Evolutionary conservation across 2,113 vertebrate genomes (phyloP).

Genomic region (Picathartes gymnocephalus): DNA sequence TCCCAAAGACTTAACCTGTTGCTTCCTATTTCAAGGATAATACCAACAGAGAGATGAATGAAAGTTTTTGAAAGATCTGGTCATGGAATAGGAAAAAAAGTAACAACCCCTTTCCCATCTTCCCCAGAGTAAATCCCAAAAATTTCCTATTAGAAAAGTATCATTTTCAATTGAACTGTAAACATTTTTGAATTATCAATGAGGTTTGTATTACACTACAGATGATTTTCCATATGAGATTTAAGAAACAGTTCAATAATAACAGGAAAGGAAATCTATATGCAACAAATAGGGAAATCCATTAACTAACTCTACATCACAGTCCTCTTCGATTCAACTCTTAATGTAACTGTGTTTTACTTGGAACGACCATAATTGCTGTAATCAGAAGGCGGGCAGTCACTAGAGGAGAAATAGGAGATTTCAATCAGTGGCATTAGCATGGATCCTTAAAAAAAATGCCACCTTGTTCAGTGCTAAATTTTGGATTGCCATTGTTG

Average conservation of each 20-base stretch:
- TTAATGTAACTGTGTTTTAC: background rate
- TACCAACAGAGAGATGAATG: background rate
- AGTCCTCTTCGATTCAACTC: background rate
- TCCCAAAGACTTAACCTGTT: background rate
- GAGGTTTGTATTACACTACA: background rate
- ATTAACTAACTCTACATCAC: background rate
- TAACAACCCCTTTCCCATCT: background rate
- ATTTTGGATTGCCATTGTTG: background rate
- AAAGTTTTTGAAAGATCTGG: background rate
- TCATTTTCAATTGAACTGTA: background rate
- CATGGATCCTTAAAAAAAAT: background rate
- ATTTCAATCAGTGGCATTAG: background rate
- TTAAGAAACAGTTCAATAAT: background rate
- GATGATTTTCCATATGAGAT: background rate
- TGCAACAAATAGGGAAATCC: background rate
- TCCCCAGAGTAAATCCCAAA: background rate
- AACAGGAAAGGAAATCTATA: background rate
- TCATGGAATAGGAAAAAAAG: background rate
- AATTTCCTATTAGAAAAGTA: background rate
- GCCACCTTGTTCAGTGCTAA: background rate
- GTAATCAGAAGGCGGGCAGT: background rate
- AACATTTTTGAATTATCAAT: background rate
- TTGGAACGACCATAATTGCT: background rate
- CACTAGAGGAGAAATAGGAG: background rate
- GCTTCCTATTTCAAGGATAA: background rate